A percentile compares a stretch with the other conserved stretches of the same genome.
These are phyloP conservation scores for Cottoperca gobio DNA, from an alignment of 2,797 vertebrate genomes.

Conservation along the genomic window DNA sequence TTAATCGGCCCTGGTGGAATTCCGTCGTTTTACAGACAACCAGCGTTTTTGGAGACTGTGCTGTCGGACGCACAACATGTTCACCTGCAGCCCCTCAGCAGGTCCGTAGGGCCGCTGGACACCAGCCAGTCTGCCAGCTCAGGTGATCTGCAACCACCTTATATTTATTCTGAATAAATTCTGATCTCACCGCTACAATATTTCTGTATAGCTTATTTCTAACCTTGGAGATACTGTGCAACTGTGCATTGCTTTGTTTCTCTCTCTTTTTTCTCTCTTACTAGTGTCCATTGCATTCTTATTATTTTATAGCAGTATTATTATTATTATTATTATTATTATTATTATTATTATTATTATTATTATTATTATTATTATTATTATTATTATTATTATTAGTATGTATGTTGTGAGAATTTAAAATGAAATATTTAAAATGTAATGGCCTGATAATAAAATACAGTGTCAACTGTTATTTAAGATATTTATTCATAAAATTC, in stretches of 20 bases:
- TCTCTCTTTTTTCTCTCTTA: too few relatives aligned
- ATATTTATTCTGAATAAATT: background rate
- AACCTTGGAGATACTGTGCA: background rate
- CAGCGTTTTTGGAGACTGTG: slow-evolving; percentile 93
- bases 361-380: background rate
- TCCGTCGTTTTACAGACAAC: slow-evolving; percentile 95
- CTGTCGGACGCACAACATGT: slow-evolving; percentile 92
- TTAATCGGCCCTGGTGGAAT: slow-evolving; percentile 92
- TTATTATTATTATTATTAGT: background rate
- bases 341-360: background rate
- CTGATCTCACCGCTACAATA: background rate
- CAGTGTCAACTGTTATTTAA: background rate
- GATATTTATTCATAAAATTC: background rate
- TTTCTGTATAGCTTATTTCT: background rate
- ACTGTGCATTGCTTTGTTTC: background rate
- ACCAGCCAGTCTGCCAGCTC: slow-evolving; percentile 94
- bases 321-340: background rate
- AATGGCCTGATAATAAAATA: background rate
- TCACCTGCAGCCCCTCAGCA: slow-evolving; percentile 90
- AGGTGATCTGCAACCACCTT: slow-evolving; percentile 79
- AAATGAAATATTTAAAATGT: background rate
- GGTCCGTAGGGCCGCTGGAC: slow-evolving; percentile 88
- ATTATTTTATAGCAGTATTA: background rate
- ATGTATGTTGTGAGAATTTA: background rate
- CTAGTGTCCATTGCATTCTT: background rate